Evolutionary conservation across 2,797 vertebrate genomes (phyloP), one percentile per base, ranked within the genome.

Genomic region (Enteromius treurensis): DNA sequence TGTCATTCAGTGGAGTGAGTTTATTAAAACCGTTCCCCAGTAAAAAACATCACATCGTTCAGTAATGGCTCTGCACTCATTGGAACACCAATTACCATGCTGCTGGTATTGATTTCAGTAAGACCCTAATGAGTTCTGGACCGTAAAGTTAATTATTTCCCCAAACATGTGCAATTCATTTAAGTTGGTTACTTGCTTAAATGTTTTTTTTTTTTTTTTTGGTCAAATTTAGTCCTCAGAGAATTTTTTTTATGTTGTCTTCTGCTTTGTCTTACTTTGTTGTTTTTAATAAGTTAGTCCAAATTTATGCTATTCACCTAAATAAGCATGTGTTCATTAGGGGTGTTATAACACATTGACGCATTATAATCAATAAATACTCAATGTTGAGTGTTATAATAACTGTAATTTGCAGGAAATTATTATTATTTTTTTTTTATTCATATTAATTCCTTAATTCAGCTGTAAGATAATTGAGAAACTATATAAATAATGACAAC

Each of bases 101-200:
- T 81, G 71, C 80, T 79, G 82, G 53, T 89, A 89, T 90, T 83
- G 89, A 89, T 89, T 88, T 83, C 85, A 58, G 47, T 11, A 65
- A 74, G 78, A 78, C 69, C 76, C 64, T 88, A 91, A 89, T 89
- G 86, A 88, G 86, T 88, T 90, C 84, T 86, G 84, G 88, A 85
- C 86, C 75, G 85, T 91, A 87, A 89, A 90, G 84, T 85, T 91
- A 89, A 89, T 90, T 88, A 89, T 85, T 87, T 88, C 71, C 87
- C 82, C 81, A 80, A 87, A 88, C 82, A 80, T 85, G 60, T 83
- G 76, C 80, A 80, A 84, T 88, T 86, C 9, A 84, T 90, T 89
- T 86, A 62, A 62, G 58, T 85, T 84, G 67, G 49, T 81, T 87
- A 79, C 84, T 89, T 86, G 73, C 34, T 68, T 84, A 53, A 83